Evolutionary conservation across 2,113 vertebrate genomes (phyloP).

Genomic region (Ploceus nigricollis): DNA sequence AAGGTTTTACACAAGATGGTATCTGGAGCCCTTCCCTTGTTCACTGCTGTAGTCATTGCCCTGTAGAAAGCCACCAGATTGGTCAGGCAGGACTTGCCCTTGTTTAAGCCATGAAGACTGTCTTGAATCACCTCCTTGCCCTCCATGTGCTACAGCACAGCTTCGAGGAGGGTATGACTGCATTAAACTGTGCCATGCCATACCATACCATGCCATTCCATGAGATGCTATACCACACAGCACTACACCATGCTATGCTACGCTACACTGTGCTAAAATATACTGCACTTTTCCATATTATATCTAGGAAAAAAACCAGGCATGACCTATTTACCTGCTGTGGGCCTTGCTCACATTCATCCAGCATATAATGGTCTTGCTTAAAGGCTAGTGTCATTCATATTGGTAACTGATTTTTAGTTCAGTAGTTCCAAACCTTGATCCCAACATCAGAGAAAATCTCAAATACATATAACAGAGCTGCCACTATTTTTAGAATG

Average conservation of each 20-base stretch:
- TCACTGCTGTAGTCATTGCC: neutral
- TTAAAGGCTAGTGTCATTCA: neutral
- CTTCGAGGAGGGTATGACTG: neutral
- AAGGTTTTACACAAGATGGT: neutral
- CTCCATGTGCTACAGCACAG: neutral
- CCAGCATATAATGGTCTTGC: neutral
- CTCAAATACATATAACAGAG: neutral
- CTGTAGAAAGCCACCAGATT: neutral
- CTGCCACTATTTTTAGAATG: neutral
- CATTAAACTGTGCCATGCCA: neutral
- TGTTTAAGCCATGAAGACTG: neutral
- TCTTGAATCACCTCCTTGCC: neutral
- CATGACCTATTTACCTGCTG: neutral
- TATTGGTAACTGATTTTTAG: neutral
- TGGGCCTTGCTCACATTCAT: neutral
- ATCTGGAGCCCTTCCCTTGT: neutral
- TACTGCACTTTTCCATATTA: neutral
- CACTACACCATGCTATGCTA: too few relatives aligned
- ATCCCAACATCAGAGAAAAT: conserved; percentile 9
- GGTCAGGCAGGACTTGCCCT: neutral
- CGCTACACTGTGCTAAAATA: too few relatives aligned
- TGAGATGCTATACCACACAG: neutral
- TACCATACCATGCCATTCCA: neutral
- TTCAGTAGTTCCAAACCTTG: conserved; percentile 1
- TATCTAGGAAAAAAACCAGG: neutral